Evolutionary conservation across 2,797 vertebrate species (phyloP), one percentile per base, ranked within the genome.

Genomic region (Hyperoplus lanceolatus): DNA sequence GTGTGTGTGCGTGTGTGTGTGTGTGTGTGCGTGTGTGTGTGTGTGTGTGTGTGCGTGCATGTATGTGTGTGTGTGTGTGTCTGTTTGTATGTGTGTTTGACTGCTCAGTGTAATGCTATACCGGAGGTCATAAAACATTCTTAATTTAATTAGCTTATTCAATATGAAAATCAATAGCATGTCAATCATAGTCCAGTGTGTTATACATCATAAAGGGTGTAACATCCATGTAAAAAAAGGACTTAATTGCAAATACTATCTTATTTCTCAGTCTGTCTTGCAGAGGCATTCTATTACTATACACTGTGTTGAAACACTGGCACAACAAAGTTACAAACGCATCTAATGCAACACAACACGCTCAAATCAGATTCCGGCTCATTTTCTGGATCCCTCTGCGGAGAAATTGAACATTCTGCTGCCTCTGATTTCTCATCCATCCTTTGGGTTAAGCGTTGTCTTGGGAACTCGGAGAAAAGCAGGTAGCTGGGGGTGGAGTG

Each of bases 111-210:
- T 88, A 87, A 92, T 84, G 76, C 90, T 82, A 84, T 75, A 89
- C 80, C 12, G 79, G 70, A 80, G 82, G 73, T 90, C 87, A 91
- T 92, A 93, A 94, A 94, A 89, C 85, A 85, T 77, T 89, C 89
- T 83, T 93, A 91, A 95, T 94, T 95, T 88, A 93, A 95, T 95
- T 93, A 93, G 88, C 88, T 89, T 79, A 79, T 88, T 79, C 86
- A 76, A 88, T 86, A 58, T 79, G 83, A 90, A 84, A 92, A 94
- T 95, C 90, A 90, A 93, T 92, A 88, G 67, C 59, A 79, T 84
- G 90, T 84, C 88, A 87, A 87, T 93, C 77, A 77, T 72, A 74
- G 80, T 84, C 90, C 81, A 89, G 62, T 68, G 12, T 48, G 73
- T 66, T 77, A 57, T 67, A 77, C 82, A 81, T 89, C 29, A 90